These are phyloP conservation scores for Sparus aurata DNA, from an alignment of 2,797 vertebrate species.

Conservation along the genomic window DNA sequence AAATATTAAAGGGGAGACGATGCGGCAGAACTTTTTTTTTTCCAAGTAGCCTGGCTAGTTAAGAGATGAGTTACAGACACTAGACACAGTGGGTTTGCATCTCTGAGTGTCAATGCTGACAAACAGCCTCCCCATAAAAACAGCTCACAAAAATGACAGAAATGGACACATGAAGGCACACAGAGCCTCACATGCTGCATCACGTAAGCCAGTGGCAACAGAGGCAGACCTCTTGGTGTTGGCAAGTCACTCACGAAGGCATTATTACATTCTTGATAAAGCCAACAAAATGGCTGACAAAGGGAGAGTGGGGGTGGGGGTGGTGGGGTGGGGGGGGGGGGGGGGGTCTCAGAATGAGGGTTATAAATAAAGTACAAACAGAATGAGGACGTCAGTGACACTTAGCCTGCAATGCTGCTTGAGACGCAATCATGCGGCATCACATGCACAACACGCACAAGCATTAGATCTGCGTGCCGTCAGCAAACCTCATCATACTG, in stretches of 20 bases:
- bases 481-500: slow-evolving; percentile 37
- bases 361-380: neutral
- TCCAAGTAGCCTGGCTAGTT: slow-evolving; percentile 9
- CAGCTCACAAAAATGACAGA: neutral
- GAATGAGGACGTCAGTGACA: slow-evolving; percentile 36
- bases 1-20: slow-evolving; percentile 8
- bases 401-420: slow-evolving; percentile 29
- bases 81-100: neutral
- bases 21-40: slow-evolving; percentile 15
- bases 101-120: neutral
- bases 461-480: slow-evolving; percentile 49
- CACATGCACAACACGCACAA: slow-evolving; percentile 19
- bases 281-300: slow-evolving; percentile 57
- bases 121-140: neutral
- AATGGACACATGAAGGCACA: slow-evolving; percentile 3
- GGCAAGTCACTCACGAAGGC: slow-evolving; percentile 32
- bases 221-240: slow-evolving; percentile 10
- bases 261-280: slow-evolving; percentile 25
- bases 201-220: slow-evolving; percentile 5
- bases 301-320: neutral
- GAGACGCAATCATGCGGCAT: slow-evolving; percentile 36
- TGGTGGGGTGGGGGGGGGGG: no score
- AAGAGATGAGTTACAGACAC: slow-evolving; percentile 19
- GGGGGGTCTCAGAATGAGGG: neutral
- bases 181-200: neutral